Evolutionary conservation across 2,888 invertebrate species (phyloP), one percentile per base, ranked within the genome.

Genomic region (Salticus scenicus): DNA sequence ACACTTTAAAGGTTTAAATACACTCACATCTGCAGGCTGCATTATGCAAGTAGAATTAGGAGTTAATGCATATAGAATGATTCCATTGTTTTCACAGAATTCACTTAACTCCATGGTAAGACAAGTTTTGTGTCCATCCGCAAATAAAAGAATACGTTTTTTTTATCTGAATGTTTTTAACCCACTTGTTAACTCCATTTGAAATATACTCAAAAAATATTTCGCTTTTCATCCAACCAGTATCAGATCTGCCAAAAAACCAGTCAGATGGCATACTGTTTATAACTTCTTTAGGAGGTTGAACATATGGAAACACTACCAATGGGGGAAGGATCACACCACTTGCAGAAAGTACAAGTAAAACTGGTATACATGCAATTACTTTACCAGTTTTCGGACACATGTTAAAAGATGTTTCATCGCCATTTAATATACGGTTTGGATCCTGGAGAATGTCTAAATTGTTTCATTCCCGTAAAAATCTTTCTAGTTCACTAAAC

Each of bases 351-450:
- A 57, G 17, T 7, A 57, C 57, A 57, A 57, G 57, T 17, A 57
- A 20, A 17, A 57, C 57, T 7, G 57, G 7, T 7, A 57, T 57
- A 17, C 10, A 20, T 17, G n/a, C 57, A 57, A 57, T 57, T 57
- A 57, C 57, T n/a, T 57, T 57, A 20, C 57, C 24, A 20, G 57
- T 57, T 17, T 57, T 57, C 7, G 57, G 57, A 17, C 57, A 57
- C 24, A 57, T 20, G n/a, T n/a, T 57, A 17, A 57, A 57, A 10
- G 57, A 57, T 57, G 57, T 57, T 57, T 57, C 57, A 57, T 57
- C 10, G 7, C n/a, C 17, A 57, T 57, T 57, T 57, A 57, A 17
- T 10, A 57, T 57, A 57, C n/a, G 24, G 24, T 17, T 57, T 57
- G 57, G 57, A 17, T 57, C n/a, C 17, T 57, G 7, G n/a, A 57